These are phyloP conservation scores for Brachionus calyciflorus DNA, from an alignment of 1,140 invertebrate species.

Conservation along the genomic window DNA sequence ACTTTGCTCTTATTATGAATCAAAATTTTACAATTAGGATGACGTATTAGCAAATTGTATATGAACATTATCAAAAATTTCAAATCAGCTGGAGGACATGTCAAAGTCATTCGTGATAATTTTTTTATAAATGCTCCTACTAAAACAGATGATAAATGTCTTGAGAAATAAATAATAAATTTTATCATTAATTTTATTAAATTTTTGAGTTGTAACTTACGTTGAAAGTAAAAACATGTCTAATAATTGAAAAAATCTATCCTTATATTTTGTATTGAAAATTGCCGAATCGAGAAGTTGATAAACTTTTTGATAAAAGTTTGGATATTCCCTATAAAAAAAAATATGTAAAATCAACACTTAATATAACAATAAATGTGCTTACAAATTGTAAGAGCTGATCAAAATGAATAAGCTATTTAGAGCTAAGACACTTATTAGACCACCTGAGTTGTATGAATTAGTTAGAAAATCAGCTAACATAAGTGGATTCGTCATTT, in stretches of 20 bases:
- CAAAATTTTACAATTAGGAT: constrained; percentile 76
- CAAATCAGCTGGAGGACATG: constrained; percentile 76
- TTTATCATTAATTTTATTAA: constrained; percentile 43
- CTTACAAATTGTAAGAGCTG: constrained; percentile 79
- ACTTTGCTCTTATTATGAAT: constrained; percentile 64
- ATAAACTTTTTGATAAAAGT: constrained; percentile 90
- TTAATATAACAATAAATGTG: constrained; percentile 49
- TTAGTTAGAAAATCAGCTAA: constrained; percentile 89
- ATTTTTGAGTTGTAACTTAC: constrained; percentile 65
- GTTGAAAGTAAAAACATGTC: constrained; percentile 87
- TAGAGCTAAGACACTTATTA: constrained; percentile 80
- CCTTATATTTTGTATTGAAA: constrained; percentile 83
- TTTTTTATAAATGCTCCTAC: constrained; percentile 90
- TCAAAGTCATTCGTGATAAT: constrained; percentile 74
- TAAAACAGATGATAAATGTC: constrained; percentile 82
- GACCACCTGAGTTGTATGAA: constrained; percentile 78
- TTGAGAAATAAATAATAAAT: constrained; percentile 61
- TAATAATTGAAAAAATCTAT: constrained; percentile 75
- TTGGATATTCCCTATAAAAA: constrained; percentile 75
- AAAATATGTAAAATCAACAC: constrained; percentile 49
- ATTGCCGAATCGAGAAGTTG: constrained; percentile 82
- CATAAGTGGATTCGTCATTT: constrained; percentile 75
- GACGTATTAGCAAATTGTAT: constrained; percentile 78
- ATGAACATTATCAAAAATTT: constrained; percentile 77
- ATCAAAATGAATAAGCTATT: constrained; percentile 87